Evolutionary conservation across 2,113 vertebrate species (phyloP).

Genomic region (Capreolus pygargus): DNA sequence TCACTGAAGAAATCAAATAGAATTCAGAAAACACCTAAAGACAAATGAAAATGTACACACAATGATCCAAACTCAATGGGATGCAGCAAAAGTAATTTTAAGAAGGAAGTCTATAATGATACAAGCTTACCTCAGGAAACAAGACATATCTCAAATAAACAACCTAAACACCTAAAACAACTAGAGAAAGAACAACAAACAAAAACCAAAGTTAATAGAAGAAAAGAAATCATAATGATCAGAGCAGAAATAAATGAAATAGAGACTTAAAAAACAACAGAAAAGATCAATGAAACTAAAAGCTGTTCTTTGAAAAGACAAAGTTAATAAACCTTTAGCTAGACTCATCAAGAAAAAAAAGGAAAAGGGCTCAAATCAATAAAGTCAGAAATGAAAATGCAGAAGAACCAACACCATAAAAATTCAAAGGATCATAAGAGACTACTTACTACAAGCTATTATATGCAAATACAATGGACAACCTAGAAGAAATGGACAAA

Average conservation of each 20-base stretch:
- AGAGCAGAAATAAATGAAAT: neutral
- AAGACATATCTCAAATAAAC: neutral
- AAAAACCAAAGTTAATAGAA: neutral
- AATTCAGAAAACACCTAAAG: neutral
- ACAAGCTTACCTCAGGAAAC: neutral
- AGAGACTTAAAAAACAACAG: neutral
- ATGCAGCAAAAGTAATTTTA: neutral
- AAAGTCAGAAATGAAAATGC: neutral
- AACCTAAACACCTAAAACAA: neutral
- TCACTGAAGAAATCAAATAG: neutral
- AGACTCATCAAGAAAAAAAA: neutral
- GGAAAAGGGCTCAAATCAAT: neutral
- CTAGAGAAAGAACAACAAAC: neutral
- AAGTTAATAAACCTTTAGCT: neutral
- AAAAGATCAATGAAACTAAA: neutral
- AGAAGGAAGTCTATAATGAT: neutral
- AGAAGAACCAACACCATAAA: neutral
- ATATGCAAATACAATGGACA: neutral
- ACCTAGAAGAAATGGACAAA: neutral
- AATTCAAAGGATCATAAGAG: neutral
- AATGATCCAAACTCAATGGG: neutral
- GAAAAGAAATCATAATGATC: neutral
- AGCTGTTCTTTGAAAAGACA: neutral
- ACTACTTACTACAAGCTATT: neutral
- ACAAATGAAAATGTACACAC: neutral